phyloP scores from a whole-genome alignment of 2,797 vertebrate species.

The Muraenolepis orangiensis region DNA sequence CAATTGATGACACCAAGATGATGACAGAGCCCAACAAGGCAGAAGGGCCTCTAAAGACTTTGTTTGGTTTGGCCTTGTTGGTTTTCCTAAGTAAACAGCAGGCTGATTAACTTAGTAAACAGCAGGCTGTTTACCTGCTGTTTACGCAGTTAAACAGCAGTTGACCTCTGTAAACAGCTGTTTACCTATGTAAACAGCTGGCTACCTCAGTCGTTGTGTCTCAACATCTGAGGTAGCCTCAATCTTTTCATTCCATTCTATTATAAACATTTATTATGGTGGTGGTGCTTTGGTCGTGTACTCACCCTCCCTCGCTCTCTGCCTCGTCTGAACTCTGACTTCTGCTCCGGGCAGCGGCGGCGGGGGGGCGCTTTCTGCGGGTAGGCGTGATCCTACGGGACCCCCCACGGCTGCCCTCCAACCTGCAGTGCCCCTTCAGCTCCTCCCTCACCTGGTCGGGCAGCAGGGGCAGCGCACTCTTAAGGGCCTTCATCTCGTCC shows the following conservation, averaged over 20 bases:
- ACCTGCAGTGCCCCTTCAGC: conserved; percentile 55
- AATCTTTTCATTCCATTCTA: too few relatives aligned
- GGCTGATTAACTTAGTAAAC: too few relatives aligned
- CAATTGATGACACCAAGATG: not conserved
- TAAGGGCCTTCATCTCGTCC: conserved; percentile 85
- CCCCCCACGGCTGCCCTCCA: conserved; percentile 21
- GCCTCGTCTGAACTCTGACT: conserved; percentile 76
- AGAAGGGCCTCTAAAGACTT: too few relatives aligned
- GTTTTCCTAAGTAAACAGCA: too few relatives aligned
- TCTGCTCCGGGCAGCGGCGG: conserved; percentile 29
- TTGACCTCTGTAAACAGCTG: too few relatives aligned
- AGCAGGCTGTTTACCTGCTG: too few relatives aligned
- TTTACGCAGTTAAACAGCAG: too few relatives aligned
- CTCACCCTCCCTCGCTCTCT: conserved; percentile 81
- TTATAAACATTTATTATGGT: not conserved
- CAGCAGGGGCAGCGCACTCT: conserved; percentile 81
- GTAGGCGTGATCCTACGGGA: conserved; percentile 65
- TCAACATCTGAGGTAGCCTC: too few relatives aligned
- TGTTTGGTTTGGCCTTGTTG: too few relatives aligned
- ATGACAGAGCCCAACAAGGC: too few relatives aligned
- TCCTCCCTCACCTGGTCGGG: conserved; percentile 84
- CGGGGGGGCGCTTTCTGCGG: conserved; percentile 74
- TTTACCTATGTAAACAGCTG: too few relatives aligned
- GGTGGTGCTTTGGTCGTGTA: conserved; percentile 12
- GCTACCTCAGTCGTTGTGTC: too few relatives aligned